Conservation (phyloP, 2,888 invertebrate genomes). For the Lobophora halterata region DNA sequence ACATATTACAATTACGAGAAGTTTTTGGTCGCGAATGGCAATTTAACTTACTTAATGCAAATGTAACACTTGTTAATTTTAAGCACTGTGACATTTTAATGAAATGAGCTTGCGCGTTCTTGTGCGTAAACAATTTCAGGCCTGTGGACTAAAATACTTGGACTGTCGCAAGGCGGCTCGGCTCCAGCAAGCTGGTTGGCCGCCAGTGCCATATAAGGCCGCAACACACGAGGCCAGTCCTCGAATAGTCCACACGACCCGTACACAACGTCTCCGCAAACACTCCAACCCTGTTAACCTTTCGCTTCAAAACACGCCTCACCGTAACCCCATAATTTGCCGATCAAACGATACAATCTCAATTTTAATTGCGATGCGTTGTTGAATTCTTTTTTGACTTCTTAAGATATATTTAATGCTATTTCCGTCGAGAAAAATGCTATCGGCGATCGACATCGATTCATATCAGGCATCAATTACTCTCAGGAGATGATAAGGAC, state of each 20-base stretch:
- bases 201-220: slow-evolving; percentile 69
- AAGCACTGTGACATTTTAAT: slow-evolving; percentile 49
- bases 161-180: slow-evolving; percentile 47
- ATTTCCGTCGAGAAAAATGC: slow-evolving; percentile 30
- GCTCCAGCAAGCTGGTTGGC: slow-evolving; percentile 47
- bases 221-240: slow-evolving; percentile 57
- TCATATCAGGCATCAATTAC: slow-evolving; percentile 52
- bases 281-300: slow-evolving; percentile 40
- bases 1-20: slow-evolving; percentile 14
- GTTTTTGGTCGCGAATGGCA: slow-evolving; percentile 16
- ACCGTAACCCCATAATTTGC: slow-evolving; percentile 39
- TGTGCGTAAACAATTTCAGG: slow-evolving; percentile 60
- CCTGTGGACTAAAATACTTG: slow-evolving; percentile 60
- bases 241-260: slow-evolving; percentile 30
- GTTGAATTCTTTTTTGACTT: slow-evolving; percentile 27
- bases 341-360: slow-evolving; percentile 37
- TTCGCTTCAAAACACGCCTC: slow-evolving; percentile 35
- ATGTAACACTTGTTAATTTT: slow-evolving; percentile 36
- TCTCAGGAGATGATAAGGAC: slow-evolving; percentile 48
- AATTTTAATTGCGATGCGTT: slow-evolving; percentile 38
- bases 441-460: slow-evolving; percentile 45
- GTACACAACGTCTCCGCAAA: slow-evolving; percentile 40
- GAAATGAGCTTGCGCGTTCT: slow-evolving; percentile 42
- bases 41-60: too few relatives aligned
- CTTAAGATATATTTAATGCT: slow-evolving; percentile 24